Evolutionary conservation across 2,797 vertebrate species (phyloP), one percentile per base, ranked within the genome.

Genomic region (Adelosebastes latens): DNA sequence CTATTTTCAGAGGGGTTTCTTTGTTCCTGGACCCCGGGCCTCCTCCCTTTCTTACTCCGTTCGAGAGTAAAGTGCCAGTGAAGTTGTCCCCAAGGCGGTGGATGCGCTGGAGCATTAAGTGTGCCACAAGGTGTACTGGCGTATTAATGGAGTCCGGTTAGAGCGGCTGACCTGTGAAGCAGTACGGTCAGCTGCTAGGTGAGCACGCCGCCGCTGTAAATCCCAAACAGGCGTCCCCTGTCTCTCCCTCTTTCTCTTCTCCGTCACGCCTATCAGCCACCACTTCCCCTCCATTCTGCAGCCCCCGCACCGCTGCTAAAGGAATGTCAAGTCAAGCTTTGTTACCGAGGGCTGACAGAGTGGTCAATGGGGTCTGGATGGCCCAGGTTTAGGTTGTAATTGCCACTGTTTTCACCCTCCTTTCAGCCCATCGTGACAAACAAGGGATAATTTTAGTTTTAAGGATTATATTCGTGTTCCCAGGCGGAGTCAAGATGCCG

Each of bases 131-230:
- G 87, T 90, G 85, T 89, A 90, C 89, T 83, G 86, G 87, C 64
- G 89, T 89, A 93, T 94, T 94, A 93, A 95, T 94, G 93, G 90
- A 92, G 90, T 92, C 92, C 83, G 75, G 91, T 90, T 93, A 93
- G 90, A 93, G 84, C 79, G 76, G 89, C 87, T 93, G 91, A 93
- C 93, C 92, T 92, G 90, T 93, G 87, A 91, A 93, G 87, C 85
- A 89, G 87, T 79, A 86, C 80, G 87, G 92, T 93, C 93, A 93
- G 92, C 77, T 79, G 90, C 81, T 85, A 88, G 93, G 91, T 94
- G 85, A 94, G 79, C 86, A 76, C 39, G 69, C 74, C 39, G 56
- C 85, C 13, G 89, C 85, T 92, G 88, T 92, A 94, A 95, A 94
- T 93, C 94, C 90, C 89, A 88, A 91, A 91, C 91, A 90, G 80